Conservation (phyloP, 2,797 vertebrate genomes). For the Melanogrammus aeglefinus region DNA sequence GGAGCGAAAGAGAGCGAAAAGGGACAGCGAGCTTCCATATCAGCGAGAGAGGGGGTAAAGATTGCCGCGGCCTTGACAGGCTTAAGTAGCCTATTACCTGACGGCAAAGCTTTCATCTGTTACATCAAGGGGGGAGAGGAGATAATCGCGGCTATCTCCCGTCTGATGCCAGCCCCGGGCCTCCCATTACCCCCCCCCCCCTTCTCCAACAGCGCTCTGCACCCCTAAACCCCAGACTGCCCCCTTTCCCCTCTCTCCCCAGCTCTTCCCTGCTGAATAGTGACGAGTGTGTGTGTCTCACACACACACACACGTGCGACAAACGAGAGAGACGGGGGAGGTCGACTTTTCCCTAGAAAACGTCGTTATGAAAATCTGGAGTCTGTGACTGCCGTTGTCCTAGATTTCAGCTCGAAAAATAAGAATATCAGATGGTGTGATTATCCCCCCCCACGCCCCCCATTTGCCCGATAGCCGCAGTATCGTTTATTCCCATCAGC, state of each 20-base stretch:
- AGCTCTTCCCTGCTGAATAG: not conserved
- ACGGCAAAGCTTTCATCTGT: conserved; percentile 72
- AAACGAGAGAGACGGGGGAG: too few relatives aligned
- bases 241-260: not conserved
- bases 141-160: conserved; percentile 69
- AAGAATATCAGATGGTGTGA: too few relatives aligned
- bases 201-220: not conserved
- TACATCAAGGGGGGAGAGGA: conserved; percentile 75
- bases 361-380: too few relatives aligned
- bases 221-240: not conserved
- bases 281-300: not conserved
- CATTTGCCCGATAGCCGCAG: too few relatives aligned
- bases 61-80: conserved; percentile 66
- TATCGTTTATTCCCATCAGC: conserved; percentile 7
- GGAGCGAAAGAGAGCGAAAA: not conserved
- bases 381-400: too few relatives aligned
- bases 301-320: too few relatives aligned
- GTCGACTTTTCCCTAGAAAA: too few relatives aligned
- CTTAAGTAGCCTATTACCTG: conserved; percentile 76
- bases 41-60: conserved; percentile 47
- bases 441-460: conserved; percentile 43
- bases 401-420: too few relatives aligned
- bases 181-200: conserved; percentile 53
- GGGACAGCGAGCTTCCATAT: conserved; percentile 49
- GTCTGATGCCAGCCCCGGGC: conserved; percentile 46